phyloP scores from a whole-genome alignment of 2,113 vertebrate genomes.

The Zosterops hypoxanthus region DNA sequence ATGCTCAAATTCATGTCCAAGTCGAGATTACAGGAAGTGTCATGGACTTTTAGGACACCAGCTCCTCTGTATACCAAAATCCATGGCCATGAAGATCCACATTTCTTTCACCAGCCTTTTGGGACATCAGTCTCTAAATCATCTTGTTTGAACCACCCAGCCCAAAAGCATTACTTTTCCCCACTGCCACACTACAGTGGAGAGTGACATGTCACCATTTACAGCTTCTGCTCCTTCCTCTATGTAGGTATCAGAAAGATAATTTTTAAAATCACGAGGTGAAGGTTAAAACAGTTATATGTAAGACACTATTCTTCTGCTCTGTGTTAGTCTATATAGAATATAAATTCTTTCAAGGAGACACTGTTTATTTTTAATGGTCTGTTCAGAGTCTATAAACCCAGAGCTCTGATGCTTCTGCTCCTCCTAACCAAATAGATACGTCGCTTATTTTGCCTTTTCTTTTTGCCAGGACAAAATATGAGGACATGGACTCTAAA shows the following conservation, averaged over 20 bases:
- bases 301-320: neutral
- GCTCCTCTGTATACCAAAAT: neutral
- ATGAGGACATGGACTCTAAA: neutral
- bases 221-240: neutral
- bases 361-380: neutral
- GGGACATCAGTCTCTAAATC: neutral
- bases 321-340: neutral
- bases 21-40: neutral
- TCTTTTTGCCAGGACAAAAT: neutral
- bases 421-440: neutral
- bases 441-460: neutral
- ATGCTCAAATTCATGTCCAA: neutral
- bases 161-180: neutral
- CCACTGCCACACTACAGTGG: neutral
- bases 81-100: neutral
- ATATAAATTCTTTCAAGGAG: neutral
- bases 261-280: neutral
- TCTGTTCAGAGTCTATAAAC: neutral
- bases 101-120: neutral
- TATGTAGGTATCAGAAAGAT: neutral
- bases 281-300: neutral
- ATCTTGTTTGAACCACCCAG: neutral
- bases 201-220: neutral
- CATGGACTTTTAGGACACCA: neutral
- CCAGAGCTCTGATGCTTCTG: neutral